Evolutionary conservation across 2,797 vertebrate genomes (phyloP), one percentile per base, ranked within the genome.

Genomic region (Setipinna tenuifilis): DNA sequence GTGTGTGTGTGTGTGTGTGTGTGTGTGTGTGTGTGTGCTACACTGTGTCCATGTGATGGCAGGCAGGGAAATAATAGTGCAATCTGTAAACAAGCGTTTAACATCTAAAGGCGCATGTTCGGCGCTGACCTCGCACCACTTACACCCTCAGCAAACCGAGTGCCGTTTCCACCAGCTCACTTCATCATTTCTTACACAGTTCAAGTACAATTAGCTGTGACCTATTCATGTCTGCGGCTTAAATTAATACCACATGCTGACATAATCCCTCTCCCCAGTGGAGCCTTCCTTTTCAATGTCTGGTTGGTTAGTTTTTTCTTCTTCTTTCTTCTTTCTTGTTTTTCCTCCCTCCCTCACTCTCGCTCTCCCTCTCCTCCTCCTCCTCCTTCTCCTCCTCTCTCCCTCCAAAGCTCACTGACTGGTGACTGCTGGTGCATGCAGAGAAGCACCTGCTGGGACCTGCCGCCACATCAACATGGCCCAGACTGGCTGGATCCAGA

Each of bases 241-340:
- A 71, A 31, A 71, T 71, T 78, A 78, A 78, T 35, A 44, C 16
- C 71, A 35, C 28, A 75, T 19, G 28, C 68, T 75, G 68, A 19
- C 31, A 86, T 78, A 82, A 86, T 88, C 71, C 87, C 84, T 86
- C 75, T 82, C 83, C 48, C 50, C 82, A 83, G 90, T 58, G 58
- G 6, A 25, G 85, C 59, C 81, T 62, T 65, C 81, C 17, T 65
- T 83, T 62, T 84, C 71, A 83, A 59, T 41, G 68, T 84, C 57
- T 84, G 59, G 46, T 54, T 54, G 50, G 58, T 25, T 68, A 58
- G 83, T 23, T 17, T 81, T 23, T 31, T n/a, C 41, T 65, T 83
- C 35, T 41, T 41, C 35, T 41, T 75, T 78, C n/a, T 85, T n/a
- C 46, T 58, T 44, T 25, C 23, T 25, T 12, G 23, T 46, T 58